Evolutionary conservation across 1,140 invertebrate genomes (phyloP).

Genomic region (Drosophila athabasca): DNA sequence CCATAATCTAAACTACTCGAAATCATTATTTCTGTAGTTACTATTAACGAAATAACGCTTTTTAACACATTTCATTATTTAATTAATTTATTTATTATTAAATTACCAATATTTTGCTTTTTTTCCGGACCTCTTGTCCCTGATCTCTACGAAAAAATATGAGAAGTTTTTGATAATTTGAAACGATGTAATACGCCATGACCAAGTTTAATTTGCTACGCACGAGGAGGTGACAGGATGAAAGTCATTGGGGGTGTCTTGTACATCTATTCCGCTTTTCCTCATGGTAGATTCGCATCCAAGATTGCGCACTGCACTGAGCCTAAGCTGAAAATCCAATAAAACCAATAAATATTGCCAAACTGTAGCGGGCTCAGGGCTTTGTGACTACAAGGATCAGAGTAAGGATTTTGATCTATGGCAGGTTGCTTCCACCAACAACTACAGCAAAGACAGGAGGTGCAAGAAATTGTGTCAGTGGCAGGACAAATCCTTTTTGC

Average conservation of each 20-base stretch:
- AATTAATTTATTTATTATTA: too few relatives aligned
- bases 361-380: conserved; percentile 55
- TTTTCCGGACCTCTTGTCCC: conserved; percentile 28
- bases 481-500: conserved; percentile 53
- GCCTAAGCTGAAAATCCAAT: conserved; percentile 78
- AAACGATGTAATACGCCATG: conserved; percentile 53
- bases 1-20: conserved; percentile 6
- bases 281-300: conserved; percentile 39
- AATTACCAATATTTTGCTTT: too few relatives aligned
- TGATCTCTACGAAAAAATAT: conserved; percentile 37
- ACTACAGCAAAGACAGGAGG: conserved; percentile 23
- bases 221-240: conserved; percentile 43
- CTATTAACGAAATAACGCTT: conserved; percentile 31
- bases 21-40: background rate
- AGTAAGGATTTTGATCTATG: conserved; percentile 28
- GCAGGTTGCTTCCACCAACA: conserved; percentile 27
- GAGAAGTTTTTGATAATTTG: conserved; percentile 25
- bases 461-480: conserved; percentile 72
- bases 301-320: conserved; percentile 60
- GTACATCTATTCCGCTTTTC: conserved; percentile 1
- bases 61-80: conserved; percentile 24
- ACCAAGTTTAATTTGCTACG: conserved; percentile 62
- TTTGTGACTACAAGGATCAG: conserved; percentile 42
- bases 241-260: conserved; percentile 8
- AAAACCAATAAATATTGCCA: conserved; percentile 79